Percentiles rank a stretch among this genome's conserved stretches.
phyloP scores from a whole-genome alignment of 2,113 vertebrate genomes.

The Coregonus clupeaformis region DNA sequence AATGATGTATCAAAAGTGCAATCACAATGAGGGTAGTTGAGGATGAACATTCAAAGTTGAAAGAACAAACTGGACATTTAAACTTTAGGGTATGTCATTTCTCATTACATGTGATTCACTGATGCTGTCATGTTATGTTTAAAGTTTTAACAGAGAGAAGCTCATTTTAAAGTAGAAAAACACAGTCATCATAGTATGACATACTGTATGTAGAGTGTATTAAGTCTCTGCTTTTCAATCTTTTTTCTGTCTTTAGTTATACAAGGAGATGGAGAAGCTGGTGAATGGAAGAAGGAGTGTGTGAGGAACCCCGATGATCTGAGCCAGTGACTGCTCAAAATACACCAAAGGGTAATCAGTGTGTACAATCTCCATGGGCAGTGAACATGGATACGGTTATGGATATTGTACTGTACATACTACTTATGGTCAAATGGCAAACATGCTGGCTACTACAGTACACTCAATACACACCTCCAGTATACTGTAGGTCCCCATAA shows the following conservation, averaged over 20 bases:
- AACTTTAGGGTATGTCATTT: neutral
- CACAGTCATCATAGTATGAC: too few species aligned
- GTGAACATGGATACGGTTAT: too few species aligned
- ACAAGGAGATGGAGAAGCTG: too few species aligned
- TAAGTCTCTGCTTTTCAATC: too few species aligned
- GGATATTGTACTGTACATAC: slow-evolving; percentile 1
- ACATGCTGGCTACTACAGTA: neutral
- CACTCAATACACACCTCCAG: neutral
- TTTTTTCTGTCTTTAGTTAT: too few species aligned
- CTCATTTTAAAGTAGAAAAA: neutral
- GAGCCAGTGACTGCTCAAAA: slow-evolving; percentile 16
- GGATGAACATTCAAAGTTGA: too few species aligned
- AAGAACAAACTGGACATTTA: too few species aligned
- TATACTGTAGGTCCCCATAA: neutral
- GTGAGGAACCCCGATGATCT: slow-evolving; percentile 19
- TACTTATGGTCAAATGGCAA: slow-evolving; percentile 18
- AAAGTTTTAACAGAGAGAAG: too few species aligned
- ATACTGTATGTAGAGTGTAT: too few species aligned
- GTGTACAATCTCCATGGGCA: slow-evolving; percentile 22
- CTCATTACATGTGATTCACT: neutral
- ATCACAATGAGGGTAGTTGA: too few species aligned
- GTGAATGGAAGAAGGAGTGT: neutral
- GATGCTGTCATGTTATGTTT: neutral
- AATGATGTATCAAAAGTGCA: too few species aligned
- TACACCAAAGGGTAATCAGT: slow-evolving; percentile 19